Percentiles rank a stretch among this genome's conserved stretches.
phyloP scores from a whole-genome alignment of 2,113 vertebrate species.

The Pluvianellus socialis region DNA sequence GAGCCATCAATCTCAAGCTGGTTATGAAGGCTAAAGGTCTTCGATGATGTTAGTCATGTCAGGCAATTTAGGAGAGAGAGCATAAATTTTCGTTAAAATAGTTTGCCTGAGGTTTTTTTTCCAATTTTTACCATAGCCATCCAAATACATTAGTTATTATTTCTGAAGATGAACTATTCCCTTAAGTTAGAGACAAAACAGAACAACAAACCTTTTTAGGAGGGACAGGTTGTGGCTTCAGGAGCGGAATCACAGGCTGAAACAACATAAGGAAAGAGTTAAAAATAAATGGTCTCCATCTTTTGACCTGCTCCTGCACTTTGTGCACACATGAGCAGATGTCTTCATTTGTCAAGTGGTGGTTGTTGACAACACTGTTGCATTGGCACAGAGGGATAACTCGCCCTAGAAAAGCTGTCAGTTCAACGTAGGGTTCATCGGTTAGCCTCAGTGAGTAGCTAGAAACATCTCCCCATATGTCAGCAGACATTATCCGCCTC shows the following conservation, averaged over 20 bases:
- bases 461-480: not conserved
- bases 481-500: not conserved
- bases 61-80: not conserved
- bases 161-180: not conserved
- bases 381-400: not conserved
- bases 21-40: not conserved
- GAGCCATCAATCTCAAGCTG: not conserved
- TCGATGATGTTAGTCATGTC: fast-evolving
- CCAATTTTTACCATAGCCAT: not conserved
- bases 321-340: not conserved
- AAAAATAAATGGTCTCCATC: not conserved
- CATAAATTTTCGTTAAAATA: not conserved
- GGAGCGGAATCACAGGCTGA: not conserved
- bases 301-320: not conserved
- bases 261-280: not conserved
- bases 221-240: not conserved
- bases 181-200: not conserved
- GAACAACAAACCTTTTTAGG: not conserved
- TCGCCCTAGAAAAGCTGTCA: not conserved
- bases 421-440: not conserved
- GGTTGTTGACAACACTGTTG: not conserved
- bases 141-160: not conserved
- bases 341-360: not conserved
- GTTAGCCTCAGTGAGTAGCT: not conserved
- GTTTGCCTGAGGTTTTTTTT: not conserved